Conservation (phyloP, 2,113 vertebrate genomes). For the Nothoprocta pentlandii region DNA sequence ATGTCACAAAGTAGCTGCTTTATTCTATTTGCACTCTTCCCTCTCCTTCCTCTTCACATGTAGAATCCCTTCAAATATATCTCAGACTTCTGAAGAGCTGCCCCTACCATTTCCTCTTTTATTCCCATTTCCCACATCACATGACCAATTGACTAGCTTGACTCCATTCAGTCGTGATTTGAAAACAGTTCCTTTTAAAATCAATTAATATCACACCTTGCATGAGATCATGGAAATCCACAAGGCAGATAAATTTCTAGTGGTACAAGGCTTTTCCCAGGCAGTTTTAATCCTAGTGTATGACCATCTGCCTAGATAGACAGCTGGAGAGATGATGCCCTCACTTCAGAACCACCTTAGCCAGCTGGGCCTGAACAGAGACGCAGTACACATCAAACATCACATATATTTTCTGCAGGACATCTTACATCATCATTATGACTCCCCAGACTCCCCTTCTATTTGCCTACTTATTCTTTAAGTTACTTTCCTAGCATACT, state of each 20-base stretch:
- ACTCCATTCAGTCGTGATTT: background rate
- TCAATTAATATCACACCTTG: background rate
- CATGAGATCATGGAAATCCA: background rate
- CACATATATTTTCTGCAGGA: background rate
- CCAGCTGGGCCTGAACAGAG: background rate
- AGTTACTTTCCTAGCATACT: background rate
- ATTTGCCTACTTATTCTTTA: background rate
- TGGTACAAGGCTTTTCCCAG: background rate
- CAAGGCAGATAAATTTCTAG: background rate
- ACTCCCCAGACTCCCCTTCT: background rate
- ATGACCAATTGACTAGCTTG: background rate
- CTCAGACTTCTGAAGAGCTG: background rate
- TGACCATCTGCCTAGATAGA: background rate
- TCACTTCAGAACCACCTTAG: background rate
- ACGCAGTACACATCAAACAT: background rate
- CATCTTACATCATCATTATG: background rate
- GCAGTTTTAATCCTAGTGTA: background rate
- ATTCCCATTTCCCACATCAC: rapidly evolving
- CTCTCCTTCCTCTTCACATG: background rate
- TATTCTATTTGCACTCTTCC: background rate
- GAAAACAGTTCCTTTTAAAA: background rate
- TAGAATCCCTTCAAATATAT: background rate
- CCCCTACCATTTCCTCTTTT: background rate
- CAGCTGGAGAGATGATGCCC: background rate
- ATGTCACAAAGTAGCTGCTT: background rate